A percentile compares a stretch with the other conserved stretches of the same genome.
These are phyloP conservation scores for Drosophila suboccidentalis DNA, from an alignment of 2,888 invertebrate species.

Conservation along the genomic window DNA sequence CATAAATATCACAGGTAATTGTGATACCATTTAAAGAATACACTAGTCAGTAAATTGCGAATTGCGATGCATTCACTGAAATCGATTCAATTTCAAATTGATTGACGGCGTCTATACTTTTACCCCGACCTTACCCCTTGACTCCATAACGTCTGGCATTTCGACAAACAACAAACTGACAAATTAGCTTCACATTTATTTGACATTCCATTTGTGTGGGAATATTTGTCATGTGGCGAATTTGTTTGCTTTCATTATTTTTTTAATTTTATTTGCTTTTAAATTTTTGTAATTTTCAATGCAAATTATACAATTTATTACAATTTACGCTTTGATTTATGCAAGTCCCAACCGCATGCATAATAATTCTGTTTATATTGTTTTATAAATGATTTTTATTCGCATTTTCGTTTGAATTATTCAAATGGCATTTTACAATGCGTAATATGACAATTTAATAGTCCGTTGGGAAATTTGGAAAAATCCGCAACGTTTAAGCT, in stretches of 20 bases:
- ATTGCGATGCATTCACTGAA: conserved; percentile 42
- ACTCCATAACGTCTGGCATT: conserved; percentile 17
- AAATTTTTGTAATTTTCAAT: conserved; percentile 56
- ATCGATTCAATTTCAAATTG: conserved; percentile 58
- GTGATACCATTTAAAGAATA: conserved; percentile 44
- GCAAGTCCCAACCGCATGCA: conserved; percentile 22
- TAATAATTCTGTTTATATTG: conserved; percentile 38
- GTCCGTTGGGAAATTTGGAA: conserved; percentile 31
- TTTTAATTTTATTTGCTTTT: conserved; percentile 43
- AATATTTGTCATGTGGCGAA: conserved; percentile 29
- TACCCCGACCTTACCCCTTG: neutral
- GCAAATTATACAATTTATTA: conserved; percentile 71
- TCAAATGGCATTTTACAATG: conserved; percentile 59
- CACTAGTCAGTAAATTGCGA: conserved; percentile 63
- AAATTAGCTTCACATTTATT: conserved; percentile 73
- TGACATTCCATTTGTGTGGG: conserved; percentile 50
- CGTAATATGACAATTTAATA: conserved; percentile 49
- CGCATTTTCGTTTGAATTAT: conserved; percentile 39
- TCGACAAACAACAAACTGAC: conserved; percentile 54
- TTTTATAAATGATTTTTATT: conserved; percentile 11
- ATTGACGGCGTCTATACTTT: conserved; percentile 47
- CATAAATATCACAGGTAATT: conserved; percentile 68
- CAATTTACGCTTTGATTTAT: conserved; percentile 65
- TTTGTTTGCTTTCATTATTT: conserved; percentile 15
- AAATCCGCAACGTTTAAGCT: conserved; percentile 27